These are phyloP conservation scores for Himalopsyche japonica DNA, from an alignment of 2,888 invertebrate species.

Conservation along the genomic window DNA sequence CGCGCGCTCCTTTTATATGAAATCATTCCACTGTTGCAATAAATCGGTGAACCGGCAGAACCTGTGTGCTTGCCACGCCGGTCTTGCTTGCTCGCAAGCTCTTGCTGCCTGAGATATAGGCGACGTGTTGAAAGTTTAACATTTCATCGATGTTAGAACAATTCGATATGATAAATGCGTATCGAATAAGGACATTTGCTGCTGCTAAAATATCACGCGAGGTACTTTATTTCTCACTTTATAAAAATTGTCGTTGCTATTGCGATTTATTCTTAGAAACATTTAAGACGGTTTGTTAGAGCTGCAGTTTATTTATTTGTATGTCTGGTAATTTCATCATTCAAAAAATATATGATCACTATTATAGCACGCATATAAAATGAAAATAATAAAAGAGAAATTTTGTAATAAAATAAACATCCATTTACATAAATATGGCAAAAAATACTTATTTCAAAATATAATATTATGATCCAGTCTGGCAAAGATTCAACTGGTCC, in stretches of 20 bases:
- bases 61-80: conserved; percentile 8
- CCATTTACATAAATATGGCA: no score
- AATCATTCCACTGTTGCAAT: conserved; percentile 37
- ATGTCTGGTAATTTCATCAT: no score
- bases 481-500: no score
- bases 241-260: neutral
- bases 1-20: conserved; percentile 24
- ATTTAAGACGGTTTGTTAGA: neutral
- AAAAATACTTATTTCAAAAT: no score
- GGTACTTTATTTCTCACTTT: neutral
- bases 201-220: neutral
- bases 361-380: no score
- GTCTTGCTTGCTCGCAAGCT: neutral
- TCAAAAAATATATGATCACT: no score
- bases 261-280: neutral
- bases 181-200: neutral
- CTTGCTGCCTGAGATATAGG: neutral
- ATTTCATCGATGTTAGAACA: neutral
- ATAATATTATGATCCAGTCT: no score
- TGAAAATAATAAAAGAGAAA: no score
- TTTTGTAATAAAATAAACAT: no score
- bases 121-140: conserved; percentile 1
- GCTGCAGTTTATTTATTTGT: no score
- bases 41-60: conserved; percentile 30
- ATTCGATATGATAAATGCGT: neutral